phyloP scores from a whole-genome alignment of 2,888 invertebrate species.

The Aquatica leii region DNA sequence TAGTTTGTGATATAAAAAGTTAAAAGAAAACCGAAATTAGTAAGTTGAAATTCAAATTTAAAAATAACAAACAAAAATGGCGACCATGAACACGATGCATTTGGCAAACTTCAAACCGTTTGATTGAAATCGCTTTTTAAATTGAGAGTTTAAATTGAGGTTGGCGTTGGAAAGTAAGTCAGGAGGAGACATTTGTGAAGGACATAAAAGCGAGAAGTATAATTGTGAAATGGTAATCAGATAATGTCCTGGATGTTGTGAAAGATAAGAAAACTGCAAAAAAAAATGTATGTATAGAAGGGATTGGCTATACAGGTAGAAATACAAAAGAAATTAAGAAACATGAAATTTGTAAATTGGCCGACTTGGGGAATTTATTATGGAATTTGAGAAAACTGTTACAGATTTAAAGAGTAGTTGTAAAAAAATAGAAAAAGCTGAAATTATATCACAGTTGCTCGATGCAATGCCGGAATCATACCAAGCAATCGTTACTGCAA shows the following conservation, averaged over 20 bases:
- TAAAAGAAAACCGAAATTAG: no score
- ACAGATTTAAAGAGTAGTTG: conserved; percentile 7
- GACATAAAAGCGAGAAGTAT: neutral
- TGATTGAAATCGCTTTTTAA: no score
- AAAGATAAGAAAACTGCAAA: neutral
- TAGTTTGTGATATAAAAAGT: no score
- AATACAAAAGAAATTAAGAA: neutral
- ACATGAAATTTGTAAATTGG: conserved; percentile 2
- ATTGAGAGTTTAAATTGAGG: conserved; percentile 6
- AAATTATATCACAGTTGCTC: no score
- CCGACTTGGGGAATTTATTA: conserved; percentile 4
- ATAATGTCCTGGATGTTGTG: neutral
- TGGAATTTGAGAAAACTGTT: conserved; percentile 2
- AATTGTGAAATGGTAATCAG: conserved; percentile 4
- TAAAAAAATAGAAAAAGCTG: neutral
- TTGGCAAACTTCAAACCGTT: no score
- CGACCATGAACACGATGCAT: no score
- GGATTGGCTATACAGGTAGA: neutral
- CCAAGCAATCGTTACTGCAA: neutral
- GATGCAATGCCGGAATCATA: no score
- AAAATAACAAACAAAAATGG: no score
- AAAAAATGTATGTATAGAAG: neutral
- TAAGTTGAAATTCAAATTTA: no score
- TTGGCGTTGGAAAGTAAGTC: neutral
- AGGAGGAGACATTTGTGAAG: neutral